Evolutionary conservation across 2,888 invertebrate species (phyloP).

Genomic region (Bembecia ichneumoniformis): DNA sequence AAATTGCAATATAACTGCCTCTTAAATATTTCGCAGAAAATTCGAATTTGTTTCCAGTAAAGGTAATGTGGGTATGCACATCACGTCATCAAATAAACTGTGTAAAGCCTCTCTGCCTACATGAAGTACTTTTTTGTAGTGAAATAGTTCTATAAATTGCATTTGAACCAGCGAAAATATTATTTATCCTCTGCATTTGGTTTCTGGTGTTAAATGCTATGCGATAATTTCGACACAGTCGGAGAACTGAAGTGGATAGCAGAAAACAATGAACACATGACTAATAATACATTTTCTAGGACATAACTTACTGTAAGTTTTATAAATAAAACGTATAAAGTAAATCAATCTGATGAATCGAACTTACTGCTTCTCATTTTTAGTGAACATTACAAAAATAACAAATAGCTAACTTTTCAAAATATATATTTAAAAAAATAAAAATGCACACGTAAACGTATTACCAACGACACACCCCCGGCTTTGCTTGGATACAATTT

Average conservation of each 20-base stretch:
- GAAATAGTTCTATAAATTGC: background rate
- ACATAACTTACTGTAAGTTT: background rate
- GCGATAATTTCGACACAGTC: background rate
- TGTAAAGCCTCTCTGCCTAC: background rate
- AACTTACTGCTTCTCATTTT: too few relatives aligned
- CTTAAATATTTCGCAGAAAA: background rate
- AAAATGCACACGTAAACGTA: too few relatives aligned
- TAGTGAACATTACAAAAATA: too few relatives aligned
- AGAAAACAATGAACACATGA: background rate
- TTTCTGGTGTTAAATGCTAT: constrained; percentile 20
- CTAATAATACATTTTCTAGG: background rate
- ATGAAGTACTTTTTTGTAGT: background rate
- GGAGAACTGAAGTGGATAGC: background rate
- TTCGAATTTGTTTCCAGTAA: background rate
- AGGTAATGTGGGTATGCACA: background rate
- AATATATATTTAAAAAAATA: too few relatives aligned
- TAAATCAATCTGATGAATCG: constrained; percentile 1
- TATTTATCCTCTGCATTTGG: constrained; percentile 20
- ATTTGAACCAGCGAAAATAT: constrained; percentile 19
- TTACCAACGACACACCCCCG: too few relatives aligned
- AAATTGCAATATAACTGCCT: constrained; percentile 1
- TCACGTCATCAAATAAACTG: background rate
- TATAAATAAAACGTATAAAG: background rate
- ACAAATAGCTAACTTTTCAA: too few relatives aligned
- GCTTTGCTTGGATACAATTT: too few relatives aligned